A percentile compares a stretch with the other conserved stretches of the same genome.
phyloP scores from a whole-genome alignment of 1,140 invertebrate species.

The Danaus plexippus region DNA sequence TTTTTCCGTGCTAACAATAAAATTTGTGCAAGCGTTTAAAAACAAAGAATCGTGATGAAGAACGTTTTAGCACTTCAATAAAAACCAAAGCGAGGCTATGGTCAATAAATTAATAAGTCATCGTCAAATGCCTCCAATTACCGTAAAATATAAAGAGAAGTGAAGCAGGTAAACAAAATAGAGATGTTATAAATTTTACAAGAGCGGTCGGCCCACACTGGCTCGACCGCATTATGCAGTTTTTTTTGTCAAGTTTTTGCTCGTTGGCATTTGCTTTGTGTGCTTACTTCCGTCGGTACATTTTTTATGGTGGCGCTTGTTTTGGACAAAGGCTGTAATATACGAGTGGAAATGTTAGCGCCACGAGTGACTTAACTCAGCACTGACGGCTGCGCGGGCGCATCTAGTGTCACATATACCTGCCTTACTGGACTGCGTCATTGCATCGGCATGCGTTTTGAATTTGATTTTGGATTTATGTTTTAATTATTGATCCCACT shows the following conservation, averaged over 20 bases:
- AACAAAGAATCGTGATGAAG: conserved; percentile 26
- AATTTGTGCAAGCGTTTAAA: conserved; percentile 27
- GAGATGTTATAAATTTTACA: conserved; percentile 70
- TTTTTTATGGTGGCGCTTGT: conserved; percentile 67
- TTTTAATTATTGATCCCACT: no score
- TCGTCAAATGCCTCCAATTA: conserved; percentile 68
- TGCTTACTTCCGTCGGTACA: conserved; percentile 58
- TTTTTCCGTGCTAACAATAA: conserved; percentile 3
- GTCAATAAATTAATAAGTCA: conserved; percentile 70
- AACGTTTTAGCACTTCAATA: conserved; percentile 66
- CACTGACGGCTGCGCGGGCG: conserved; percentile 10
- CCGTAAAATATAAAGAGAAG: conserved; percentile 58
- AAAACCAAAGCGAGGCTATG: conserved; percentile 57
- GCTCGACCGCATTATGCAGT: conserved; percentile 62
- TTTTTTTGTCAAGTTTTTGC: conserved; percentile 63
- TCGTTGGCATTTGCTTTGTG: conserved; percentile 63
- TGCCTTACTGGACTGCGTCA: conserved; percentile 31
- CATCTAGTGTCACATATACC: conserved; percentile 5
- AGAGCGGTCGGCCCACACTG: conserved; percentile 57
- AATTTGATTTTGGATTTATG: no score
- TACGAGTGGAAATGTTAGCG: conserved; percentile 43
- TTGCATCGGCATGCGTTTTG: conserved; percentile 24
- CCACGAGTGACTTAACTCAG: conserved; percentile 23
- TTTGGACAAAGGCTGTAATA: conserved; percentile 45
- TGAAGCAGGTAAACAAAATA: conserved; percentile 69